Base-by-base conservation (phyloP, 2,113 vertebrate genomes). In the Parus major region DNA sequence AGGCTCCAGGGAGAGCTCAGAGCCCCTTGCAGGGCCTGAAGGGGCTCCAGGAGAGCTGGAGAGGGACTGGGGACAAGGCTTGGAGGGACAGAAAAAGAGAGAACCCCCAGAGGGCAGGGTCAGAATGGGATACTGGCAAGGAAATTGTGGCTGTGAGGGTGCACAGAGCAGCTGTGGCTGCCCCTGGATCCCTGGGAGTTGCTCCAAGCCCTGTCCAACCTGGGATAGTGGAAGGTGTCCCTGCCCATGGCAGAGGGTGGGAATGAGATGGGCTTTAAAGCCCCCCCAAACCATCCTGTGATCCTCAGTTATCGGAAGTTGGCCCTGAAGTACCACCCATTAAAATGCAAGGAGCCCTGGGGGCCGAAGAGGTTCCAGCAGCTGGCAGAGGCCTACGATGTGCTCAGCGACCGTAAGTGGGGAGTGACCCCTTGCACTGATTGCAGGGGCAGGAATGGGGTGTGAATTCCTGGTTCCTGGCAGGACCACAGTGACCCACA, bases 331-430 rank as follows among this genome's bases (percentile, higher is more conserved):
- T 98, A 96, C 97, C 99, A 99, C 10, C 99, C 99, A 0, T 29
- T 97, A 22, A 98, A 93, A 75, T 98, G 98, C 88, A 47, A 10
- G 18, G 97, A 98, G 7, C 69, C 97, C 1, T 92, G 96, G 72
- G 97, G 98, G 1, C n/a, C 11, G 0, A 97, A 98, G 73, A 98
- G 52, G 22, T 99, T 99, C 97, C 87, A 49, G 36, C 97, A 98
- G 70, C 97, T 99, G 75, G 98, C 98, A 0, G 99, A 99, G 95
- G 99, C 99, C 55, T 99, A 99, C 15, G 99, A 99, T 11, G 98
- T 99, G 55, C 96, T 99, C 76, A 99, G 99, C 23, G 99, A 99
- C 97, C 98, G 99, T 99, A 89, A 99, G 99, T 98, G 78, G 46
- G 27, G 11, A n/a, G 3, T 2, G 36, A 28, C 11, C 60, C 50